Conservation (phyloP, 2,797 vertebrate genomes). For the Oceanodroma leucorhoa region DNA sequence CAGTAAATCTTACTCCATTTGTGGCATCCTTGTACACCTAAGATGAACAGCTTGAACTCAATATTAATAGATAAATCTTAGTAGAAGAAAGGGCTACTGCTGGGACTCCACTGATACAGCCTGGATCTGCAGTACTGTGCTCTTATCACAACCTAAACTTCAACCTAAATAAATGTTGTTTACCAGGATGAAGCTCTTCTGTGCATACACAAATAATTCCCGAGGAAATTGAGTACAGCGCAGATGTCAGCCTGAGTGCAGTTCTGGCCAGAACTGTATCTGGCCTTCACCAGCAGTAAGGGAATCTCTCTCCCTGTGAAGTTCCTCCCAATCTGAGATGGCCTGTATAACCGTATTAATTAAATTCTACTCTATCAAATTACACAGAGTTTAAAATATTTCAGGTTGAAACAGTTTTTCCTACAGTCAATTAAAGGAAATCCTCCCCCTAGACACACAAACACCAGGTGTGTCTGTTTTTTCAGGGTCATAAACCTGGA, state of each 20-base stretch:
- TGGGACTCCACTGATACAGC: background rate
- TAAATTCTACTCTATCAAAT: background rate
- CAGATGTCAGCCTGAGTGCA: background rate
- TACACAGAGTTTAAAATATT: background rate
- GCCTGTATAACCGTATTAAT: background rate
- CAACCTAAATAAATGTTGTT: background rate
- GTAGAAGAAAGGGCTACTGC: background rate
- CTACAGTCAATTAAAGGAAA: background rate
- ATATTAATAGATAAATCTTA: background rate
- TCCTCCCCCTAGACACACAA: background rate
- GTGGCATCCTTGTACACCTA: background rate
- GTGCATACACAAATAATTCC: background rate
- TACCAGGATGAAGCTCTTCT: background rate
- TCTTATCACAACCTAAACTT: background rate
- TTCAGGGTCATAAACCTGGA: background rate
- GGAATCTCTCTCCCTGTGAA: background rate
- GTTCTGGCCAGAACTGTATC: background rate
- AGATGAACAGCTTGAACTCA: background rate
- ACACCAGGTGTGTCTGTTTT: background rate
- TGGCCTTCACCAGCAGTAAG: background rate
- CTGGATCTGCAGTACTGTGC: background rate
- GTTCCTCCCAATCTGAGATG: rapidly evolving
- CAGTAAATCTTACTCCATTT: background rate
- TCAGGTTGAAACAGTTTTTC: background rate
- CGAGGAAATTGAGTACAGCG: background rate